Conservation (phyloP, 2,797 vertebrate genomes). For the Calcarius lapponicus region DNA sequence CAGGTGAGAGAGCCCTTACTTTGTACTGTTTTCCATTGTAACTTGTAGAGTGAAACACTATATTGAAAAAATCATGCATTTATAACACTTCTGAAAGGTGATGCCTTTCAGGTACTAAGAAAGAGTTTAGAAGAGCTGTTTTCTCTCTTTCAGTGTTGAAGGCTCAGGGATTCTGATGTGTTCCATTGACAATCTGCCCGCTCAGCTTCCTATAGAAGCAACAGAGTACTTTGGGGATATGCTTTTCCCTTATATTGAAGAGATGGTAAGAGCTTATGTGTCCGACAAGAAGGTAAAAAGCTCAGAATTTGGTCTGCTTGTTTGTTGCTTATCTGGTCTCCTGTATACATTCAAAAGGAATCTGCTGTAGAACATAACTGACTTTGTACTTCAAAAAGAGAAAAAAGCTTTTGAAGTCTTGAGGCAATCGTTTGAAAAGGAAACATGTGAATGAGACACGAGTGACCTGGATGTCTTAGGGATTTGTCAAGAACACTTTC, state of each 20-base stretch:
- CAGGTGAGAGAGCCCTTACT: constrained; percentile 80
- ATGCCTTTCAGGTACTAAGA: neutral
- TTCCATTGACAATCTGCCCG: constrained; percentile 97
- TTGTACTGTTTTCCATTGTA: neutral
- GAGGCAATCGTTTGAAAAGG: neutral
- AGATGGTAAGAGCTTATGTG: constrained; percentile 88
- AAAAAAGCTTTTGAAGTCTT: neutral
- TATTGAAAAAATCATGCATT: neutral
- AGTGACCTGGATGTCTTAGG: neutral
- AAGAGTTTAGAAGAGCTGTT: neutral
- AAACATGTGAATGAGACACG: neutral
- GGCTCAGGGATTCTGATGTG: constrained; percentile 97
- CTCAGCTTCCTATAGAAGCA: constrained; percentile 95
- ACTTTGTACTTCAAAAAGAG: neutral
- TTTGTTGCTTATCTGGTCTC: constrained; percentile 62
- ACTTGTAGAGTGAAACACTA: neutral
- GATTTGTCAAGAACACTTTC: neutral
- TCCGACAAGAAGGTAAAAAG: neutral
- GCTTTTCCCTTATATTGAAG: constrained; percentile 93
- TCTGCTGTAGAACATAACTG: constrained; percentile 71
- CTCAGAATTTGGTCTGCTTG: neutral
- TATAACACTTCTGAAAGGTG: neutral
- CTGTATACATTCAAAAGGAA: constrained; percentile 30
- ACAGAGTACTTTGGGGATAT: constrained; percentile 96
- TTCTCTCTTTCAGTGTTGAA: constrained; percentile 85